Percentiles rank a stretch among this genome's conserved stretches.
Conservation (phyloP, 2,113 vertebrate genomes). For the Sinocyclocheilus grahami region DNA sequence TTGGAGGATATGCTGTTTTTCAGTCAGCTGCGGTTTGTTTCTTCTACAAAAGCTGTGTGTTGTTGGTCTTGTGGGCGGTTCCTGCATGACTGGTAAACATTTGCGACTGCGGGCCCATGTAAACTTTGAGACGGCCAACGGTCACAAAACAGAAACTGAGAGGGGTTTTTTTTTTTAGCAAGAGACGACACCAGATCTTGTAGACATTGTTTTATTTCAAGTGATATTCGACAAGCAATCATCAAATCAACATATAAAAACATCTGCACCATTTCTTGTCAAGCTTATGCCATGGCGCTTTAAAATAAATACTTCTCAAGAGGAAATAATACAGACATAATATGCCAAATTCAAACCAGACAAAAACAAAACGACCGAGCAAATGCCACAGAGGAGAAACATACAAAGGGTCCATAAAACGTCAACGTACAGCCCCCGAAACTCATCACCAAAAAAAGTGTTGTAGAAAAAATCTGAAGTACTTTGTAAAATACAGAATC, state of each 20-base stretch:
- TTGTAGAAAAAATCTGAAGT: constrained; percentile 77
- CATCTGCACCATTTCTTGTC: constrained; percentile 66
- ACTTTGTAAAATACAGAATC: constrained; percentile 81
- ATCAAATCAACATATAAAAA: constrained; percentile 77
- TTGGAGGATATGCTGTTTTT: background rate
- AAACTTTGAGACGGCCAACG: constrained; percentile 18
- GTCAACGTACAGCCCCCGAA: constrained; percentile 66
- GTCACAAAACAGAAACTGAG: constrained; percentile 38
- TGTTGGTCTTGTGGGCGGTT: constrained; percentile 24
- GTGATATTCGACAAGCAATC: constrained; percentile 79
- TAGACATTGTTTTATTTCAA: constrained; percentile 80
- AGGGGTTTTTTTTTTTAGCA: background rate
- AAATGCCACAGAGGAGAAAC: constrained; percentile 67
- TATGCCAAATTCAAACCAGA: constrained; percentile 73
- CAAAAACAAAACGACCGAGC: constrained; percentile 59
- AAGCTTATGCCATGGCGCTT: constrained; percentile 67
- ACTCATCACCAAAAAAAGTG: constrained; percentile 66
- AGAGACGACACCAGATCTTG: constrained; percentile 50
- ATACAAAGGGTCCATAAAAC: constrained; percentile 63
- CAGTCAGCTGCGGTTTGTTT: constrained; percentile 6
- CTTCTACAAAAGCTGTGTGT: constrained; percentile 24
- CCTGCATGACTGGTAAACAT: constrained; percentile 51
- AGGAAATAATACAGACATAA: constrained; percentile 78
- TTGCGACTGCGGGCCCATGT: constrained; percentile 19
- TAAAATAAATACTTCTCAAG: constrained; percentile 82